Conservation (phyloP, 2,113 vertebrate species). For the Zootoca vivipara region DNA sequence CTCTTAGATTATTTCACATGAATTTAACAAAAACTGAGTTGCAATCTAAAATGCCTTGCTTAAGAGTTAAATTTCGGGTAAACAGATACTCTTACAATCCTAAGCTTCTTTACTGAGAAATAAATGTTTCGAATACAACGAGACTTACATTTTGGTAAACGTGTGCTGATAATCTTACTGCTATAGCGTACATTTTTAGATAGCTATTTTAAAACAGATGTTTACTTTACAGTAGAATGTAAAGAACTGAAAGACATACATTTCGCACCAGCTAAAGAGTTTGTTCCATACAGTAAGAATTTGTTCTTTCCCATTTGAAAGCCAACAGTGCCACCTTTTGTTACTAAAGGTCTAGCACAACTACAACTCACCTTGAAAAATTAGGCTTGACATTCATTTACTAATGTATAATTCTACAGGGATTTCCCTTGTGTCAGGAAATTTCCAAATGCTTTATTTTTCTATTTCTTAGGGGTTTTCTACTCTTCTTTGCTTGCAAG, state of each 20-base stretch:
- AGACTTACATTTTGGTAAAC: background rate
- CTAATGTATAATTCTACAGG: background rate
- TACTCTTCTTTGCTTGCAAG: background rate
- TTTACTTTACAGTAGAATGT: background rate
- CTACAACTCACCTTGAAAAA: background rate
- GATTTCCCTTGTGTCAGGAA: rapidly evolving
- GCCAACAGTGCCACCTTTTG: slow-evolving; percentile 63
- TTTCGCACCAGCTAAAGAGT: background rate
- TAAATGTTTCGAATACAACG: background rate
- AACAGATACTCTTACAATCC: background rate
- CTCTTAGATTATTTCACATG: background rate
- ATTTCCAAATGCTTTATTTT: background rate
- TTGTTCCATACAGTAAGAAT: background rate
- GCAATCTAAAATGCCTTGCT: background rate
- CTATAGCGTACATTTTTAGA: background rate
- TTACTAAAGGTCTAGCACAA: background rate
- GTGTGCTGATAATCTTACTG: background rate
- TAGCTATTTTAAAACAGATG: background rate
- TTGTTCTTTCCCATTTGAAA: slow-evolving; percentile 33
- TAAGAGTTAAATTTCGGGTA: background rate
- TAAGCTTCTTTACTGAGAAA: background rate
- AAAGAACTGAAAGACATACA: background rate
- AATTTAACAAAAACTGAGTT: background rate
- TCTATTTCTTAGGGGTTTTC: background rate
- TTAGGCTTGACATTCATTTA: too few relatives aligned